Conservation (phyloP, 2,888 invertebrate genomes). For the Anthophora plumipes region DNA sequence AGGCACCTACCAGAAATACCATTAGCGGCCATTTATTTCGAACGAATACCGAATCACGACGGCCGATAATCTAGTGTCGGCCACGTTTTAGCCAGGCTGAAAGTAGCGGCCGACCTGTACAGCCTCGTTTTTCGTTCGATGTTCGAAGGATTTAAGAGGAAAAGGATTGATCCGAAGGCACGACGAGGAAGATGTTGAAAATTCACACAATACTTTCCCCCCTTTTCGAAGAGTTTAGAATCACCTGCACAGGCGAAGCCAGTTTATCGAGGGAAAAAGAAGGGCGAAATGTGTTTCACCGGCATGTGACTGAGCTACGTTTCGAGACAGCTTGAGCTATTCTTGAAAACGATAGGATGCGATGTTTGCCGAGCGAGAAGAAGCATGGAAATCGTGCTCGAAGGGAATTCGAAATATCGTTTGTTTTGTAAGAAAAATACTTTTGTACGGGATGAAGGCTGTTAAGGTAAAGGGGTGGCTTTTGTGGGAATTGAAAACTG, state of each 20-base stretch:
- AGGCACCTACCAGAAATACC: constrained; percentile 69
- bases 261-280: constrained; percentile 33
- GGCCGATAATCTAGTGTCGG: constrained; percentile 52
- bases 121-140: constrained; percentile 18
- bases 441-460: not conserved
- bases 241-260: not conserved
- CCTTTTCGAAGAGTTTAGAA: not conserved
- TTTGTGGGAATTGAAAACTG: not conserved
- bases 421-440: not conserved
- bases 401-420: not conserved
- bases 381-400: not conserved
- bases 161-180: not conserved
- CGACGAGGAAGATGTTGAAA: not conserved
- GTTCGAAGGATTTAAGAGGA: not conserved
- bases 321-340: not conserved
- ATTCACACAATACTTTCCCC: not conserved
- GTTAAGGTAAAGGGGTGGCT: not conserved
- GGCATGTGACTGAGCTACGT: not conserved
- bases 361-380: not conserved
- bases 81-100: constrained; percentile 42
- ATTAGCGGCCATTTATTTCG: constrained; percentile 74
- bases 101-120: constrained; percentile 28
- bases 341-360: not conserved
- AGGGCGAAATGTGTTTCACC: not conserved
- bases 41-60: constrained; percentile 74